These are phyloP conservation scores for Tetramorium parvispinum DNA, from an alignment of 1,140 invertebrate genomes.

Conservation along the genomic window DNA sequence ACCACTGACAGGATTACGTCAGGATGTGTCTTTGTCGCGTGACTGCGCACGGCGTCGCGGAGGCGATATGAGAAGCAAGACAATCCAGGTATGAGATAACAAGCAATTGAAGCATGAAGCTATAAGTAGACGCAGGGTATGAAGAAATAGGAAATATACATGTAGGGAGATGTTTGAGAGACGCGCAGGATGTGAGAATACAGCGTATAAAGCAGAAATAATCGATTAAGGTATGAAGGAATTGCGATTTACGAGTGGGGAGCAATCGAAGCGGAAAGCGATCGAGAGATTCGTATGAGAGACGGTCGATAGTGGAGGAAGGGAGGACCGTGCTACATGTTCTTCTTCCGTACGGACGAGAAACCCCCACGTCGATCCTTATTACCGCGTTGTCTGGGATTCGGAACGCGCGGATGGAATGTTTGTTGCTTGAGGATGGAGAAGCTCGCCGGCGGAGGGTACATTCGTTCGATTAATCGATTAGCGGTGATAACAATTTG, in stretches of 20 bases:
- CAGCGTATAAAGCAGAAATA: background rate
- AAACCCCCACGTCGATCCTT: constrained; percentile 16
- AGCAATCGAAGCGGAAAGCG: background rate
- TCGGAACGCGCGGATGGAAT: constrained; percentile 51
- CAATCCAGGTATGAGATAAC: constrained; percentile 24
- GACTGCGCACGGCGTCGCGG: constrained; percentile 9
- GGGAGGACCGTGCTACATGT: background rate
- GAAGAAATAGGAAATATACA: background rate
- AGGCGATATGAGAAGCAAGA: constrained; percentile 12
- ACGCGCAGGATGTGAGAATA: background rate
- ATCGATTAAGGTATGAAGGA: background rate
- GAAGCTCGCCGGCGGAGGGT: constrained; percentile 3
- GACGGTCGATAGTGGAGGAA: background rate
- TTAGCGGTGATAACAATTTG: constrained; percentile 51
- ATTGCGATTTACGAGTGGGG: background rate
- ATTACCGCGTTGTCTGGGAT: constrained; percentile 33
- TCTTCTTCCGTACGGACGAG: background rate
- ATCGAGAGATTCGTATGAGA: background rate
- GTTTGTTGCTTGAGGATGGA: constrained; percentile 40
- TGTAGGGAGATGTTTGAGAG: no score
- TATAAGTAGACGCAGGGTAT: background rate
- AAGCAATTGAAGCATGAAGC: background rate
- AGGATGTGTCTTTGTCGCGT: constrained; percentile 26
- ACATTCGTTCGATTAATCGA: constrained; percentile 50
- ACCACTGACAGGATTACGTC: constrained; percentile 33